Conservation (phyloP, 53 echinoderm and acorn worm species). For the Zoroaster sp. region DNA sequence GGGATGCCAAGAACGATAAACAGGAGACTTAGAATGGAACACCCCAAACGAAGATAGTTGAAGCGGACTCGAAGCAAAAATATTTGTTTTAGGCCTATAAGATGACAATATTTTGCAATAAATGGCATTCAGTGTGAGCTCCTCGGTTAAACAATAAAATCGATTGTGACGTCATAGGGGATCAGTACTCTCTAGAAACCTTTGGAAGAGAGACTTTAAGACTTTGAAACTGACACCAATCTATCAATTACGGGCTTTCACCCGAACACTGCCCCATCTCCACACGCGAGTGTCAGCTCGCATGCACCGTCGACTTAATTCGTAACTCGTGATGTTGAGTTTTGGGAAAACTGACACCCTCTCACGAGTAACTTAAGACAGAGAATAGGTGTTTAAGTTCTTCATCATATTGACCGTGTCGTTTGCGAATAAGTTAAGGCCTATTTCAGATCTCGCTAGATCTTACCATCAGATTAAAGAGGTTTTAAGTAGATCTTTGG, state of each 20-base stretch:
- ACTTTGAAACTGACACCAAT: slow-evolving; percentile 15
- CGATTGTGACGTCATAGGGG: neutral
- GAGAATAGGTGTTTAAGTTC: neutral
- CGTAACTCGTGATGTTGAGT: slow-evolving; percentile 16
- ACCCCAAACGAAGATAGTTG: too few species aligned
- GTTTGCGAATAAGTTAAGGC: neutral
- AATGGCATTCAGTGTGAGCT: too few species aligned
- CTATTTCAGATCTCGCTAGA: neutral
- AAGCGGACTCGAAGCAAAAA: too few species aligned
- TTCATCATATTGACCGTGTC: neutral
- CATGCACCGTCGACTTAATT: neutral
- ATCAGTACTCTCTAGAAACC: neutral
- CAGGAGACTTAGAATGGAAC: too few species aligned
- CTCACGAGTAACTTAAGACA: slow-evolving; percentile 13
- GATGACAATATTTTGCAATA: too few species aligned
- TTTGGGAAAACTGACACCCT: slow-evolving; percentile 11
- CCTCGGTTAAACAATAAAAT: too few species aligned
- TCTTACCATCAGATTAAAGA: too few species aligned
- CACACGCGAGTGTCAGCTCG: neutral
- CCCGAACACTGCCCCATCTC: neutral
- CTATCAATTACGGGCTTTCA: neutral
- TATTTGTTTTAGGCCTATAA: too few species aligned
- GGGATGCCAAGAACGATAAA: too few species aligned
- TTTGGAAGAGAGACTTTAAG: neutral
- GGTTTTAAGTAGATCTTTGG: too few species aligned